phyloP scores from a whole-genome alignment of 1,140 invertebrate species.

The Drosophila arizonae region DNA sequence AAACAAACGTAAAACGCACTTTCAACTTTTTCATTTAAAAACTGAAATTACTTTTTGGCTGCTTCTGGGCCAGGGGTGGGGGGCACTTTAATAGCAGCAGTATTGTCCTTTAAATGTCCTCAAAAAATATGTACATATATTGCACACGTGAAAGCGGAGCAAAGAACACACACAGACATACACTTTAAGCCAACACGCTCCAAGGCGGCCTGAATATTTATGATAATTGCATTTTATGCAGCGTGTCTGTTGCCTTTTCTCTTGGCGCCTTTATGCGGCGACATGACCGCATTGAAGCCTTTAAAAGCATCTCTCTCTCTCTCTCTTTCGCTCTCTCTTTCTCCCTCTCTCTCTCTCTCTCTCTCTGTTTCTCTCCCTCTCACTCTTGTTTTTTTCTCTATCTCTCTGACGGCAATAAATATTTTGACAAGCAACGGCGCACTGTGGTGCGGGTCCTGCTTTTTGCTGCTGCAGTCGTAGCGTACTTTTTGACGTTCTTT shows the following conservation, averaged over 20 bases:
- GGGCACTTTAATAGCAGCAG: conserved; percentile 62
- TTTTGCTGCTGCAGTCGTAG: conserved; percentile 43
- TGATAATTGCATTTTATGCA: conserved; percentile 79
- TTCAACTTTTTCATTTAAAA: conserved; percentile 80
- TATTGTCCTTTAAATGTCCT: conserved; percentile 75
- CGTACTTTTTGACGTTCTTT: conserved; percentile 69
- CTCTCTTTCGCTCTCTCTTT: neutral
- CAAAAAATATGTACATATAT: conserved; percentile 57
- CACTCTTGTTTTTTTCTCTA: conserved; percentile 20
- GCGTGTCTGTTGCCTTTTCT: conserved; percentile 46
- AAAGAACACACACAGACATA: neutral
- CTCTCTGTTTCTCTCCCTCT: conserved; percentile 3
- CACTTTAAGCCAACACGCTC: conserved; percentile 39
- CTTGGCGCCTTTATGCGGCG: conserved; percentile 19
- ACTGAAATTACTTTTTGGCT: conserved; percentile 73
- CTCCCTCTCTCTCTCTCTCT: conserved; percentile 15
- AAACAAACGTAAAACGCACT: conserved; percentile 63
- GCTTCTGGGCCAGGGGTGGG: conserved; percentile 7
- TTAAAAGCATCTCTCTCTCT: conserved; percentile 61
- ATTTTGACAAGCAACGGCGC: conserved; percentile 41
- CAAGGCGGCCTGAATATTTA: conserved; percentile 68
- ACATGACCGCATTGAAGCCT: conserved; percentile 54
- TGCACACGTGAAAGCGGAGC: conserved; percentile 30
- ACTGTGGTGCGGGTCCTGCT: conserved; percentile 19
- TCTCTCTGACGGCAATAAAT: conserved; percentile 37